A percentile compares a stretch with the other conserved stretches of the same genome.
Evolutionary conservation across 2,888 invertebrate genomes (phyloP).

Genomic region (Cyaniris semiargus): DNA sequence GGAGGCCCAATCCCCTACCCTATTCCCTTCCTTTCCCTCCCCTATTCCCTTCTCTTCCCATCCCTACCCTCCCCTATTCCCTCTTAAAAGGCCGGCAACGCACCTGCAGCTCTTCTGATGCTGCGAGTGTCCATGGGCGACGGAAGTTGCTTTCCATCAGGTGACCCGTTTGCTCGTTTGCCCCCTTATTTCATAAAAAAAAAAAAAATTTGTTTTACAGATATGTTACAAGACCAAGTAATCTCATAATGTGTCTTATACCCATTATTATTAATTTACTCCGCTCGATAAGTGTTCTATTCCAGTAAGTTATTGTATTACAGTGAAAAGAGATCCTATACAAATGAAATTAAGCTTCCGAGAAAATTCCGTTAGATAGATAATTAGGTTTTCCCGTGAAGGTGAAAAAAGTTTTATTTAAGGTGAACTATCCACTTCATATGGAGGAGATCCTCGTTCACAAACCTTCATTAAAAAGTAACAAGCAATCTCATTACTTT

Average conservation of each 20-base stretch:
- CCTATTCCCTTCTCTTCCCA: too few relatives aligned
- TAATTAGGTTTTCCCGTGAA: slow-evolving; percentile 26
- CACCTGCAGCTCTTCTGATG: too few relatives aligned
- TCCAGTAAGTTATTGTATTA: slow-evolving; percentile 17
- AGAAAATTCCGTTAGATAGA: slow-evolving; percentile 10
- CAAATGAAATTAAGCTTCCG: slow-evolving; percentile 23
- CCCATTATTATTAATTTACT: neutral
- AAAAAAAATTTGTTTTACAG: too few relatives aligned
- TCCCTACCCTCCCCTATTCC: too few relatives aligned
- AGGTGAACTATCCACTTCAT: slow-evolving; percentile 28
- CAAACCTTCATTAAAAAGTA: slow-evolving; percentile 30
- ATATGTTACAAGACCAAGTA: neutral
- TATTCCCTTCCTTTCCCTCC: too few relatives aligned
- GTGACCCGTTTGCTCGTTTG: too few relatives aligned
- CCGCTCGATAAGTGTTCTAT: neutral
- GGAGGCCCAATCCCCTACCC: too few relatives aligned
- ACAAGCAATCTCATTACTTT: slow-evolving; percentile 27
- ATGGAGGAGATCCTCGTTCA: slow-evolving; percentile 16
- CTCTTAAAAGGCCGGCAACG: too few relatives aligned
- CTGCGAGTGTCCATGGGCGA: too few relatives aligned
- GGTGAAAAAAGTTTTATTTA: slow-evolving; percentile 27
- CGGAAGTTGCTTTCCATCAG: too few relatives aligned
- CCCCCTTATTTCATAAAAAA: too few relatives aligned
- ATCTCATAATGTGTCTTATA: neutral
- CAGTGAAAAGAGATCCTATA: slow-evolving; percentile 31